Evolutionary conservation across 1,140 invertebrate species (phyloP).

Genomic region (Drosophila orosa): DNA sequence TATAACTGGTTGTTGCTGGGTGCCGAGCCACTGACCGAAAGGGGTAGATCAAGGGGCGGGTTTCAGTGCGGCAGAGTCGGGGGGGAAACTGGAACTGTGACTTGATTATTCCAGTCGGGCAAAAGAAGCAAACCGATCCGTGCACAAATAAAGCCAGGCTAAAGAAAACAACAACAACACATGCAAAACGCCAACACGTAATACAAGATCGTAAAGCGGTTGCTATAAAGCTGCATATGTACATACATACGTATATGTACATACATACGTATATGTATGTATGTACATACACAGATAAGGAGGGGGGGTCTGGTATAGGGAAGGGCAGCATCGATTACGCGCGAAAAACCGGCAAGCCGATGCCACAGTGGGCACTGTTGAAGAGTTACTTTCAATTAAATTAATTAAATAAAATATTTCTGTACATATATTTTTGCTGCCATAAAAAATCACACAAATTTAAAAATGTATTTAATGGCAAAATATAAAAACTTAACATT

Average conservation of each 20-base stretch:
- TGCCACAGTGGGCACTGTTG: not conserved
- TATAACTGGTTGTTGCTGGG: slow-evolving; percentile 72
- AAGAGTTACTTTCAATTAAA: not conserved
- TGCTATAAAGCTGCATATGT: slow-evolving; percentile 6
- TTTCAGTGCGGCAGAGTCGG: not conserved
- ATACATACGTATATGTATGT: not conserved
- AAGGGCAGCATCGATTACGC: slow-evolving; percentile 60
- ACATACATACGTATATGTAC: not conserved
- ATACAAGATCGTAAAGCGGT: slow-evolving; percentile 61
- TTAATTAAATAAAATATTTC: not conserved
- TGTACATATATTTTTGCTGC: too few relatives aligned
- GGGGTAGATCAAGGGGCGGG: not conserved
- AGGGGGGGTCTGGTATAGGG: not conserved
- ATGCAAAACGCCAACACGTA: slow-evolving; percentile 74
- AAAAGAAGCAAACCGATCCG: slow-evolving; percentile 49
- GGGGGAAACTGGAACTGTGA: slow-evolving; percentile 57
- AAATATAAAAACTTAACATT: not conserved
- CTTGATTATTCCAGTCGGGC: slow-evolving; percentile 73
- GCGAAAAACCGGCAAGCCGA: slow-evolving; percentile 57
- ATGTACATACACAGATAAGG: not conserved
- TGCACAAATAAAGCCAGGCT: slow-evolving; percentile 70
- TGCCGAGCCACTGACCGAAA: slow-evolving; percentile 59
- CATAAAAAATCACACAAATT: not conserved
- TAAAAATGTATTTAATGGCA: not conserved
- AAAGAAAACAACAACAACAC: slow-evolving; percentile 40